Evolutionary conservation across 2,797 vertebrate genomes (phyloP).

Genomic region (Amblyraja radiata): DNA sequence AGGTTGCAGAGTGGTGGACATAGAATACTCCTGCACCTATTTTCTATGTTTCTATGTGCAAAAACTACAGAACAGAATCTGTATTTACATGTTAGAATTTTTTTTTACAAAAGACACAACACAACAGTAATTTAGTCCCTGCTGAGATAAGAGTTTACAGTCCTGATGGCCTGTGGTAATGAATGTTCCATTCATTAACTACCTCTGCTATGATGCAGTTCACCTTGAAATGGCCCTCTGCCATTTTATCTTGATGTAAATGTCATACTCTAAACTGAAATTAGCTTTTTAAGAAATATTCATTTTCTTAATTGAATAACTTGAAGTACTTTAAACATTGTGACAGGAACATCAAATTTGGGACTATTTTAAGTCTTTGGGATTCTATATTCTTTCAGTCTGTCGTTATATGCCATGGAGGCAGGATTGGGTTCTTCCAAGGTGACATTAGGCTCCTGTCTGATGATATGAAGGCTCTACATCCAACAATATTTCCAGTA

Average conservation of each 20-base stretch:
- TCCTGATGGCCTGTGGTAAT: too few relatives aligned
- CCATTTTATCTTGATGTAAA: background rate
- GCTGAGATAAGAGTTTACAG: too few relatives aligned
- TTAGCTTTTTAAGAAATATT: background rate
- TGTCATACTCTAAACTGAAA: background rate
- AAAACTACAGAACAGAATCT: too few relatives aligned
- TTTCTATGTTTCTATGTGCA: too few relatives aligned
- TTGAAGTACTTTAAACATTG: background rate
- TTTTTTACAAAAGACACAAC: too few relatives aligned
- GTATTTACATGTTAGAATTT: too few relatives aligned
- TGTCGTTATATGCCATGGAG: slow-evolving; percentile 92
- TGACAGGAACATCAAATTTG: background rate
- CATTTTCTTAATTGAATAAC: background rate
- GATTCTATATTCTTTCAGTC: slow-evolving; percentile 60
- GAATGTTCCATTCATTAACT: background rate
- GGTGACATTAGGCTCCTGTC: slow-evolving; percentile 92
- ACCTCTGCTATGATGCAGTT: background rate
- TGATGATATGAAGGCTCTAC: slow-evolving; percentile 88
- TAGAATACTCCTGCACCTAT: too few relatives aligned
- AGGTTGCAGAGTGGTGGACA: too few relatives aligned
- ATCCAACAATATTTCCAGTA: slow-evolving; percentile 90
- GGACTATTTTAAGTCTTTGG: background rate
- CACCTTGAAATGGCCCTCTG: background rate
- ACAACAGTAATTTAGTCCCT: too few relatives aligned
- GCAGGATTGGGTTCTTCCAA: slow-evolving; percentile 91